Evolutionary conservation across 2,888 invertebrate species (phyloP).

Genomic region (Morpho helenor): DNA sequence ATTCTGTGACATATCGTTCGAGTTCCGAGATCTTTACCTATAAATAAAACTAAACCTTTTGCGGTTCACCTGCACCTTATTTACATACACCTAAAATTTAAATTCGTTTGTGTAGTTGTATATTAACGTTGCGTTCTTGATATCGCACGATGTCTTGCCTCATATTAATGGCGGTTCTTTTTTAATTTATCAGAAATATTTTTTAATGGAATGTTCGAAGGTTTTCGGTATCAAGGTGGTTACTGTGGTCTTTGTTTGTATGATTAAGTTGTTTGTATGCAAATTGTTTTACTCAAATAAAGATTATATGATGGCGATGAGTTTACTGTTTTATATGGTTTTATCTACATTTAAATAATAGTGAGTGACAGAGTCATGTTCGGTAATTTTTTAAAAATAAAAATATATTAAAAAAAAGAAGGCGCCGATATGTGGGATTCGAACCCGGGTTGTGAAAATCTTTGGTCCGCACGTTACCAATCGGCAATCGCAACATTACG

Average conservation of each 20-base stretch:
- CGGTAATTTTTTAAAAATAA: too few species aligned
- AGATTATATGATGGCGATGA: not conserved
- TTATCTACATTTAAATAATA: too few species aligned
- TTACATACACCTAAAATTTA: constrained; percentile 36
- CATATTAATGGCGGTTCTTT: constrained; percentile 64
- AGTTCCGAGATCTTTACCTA: constrained; percentile 56
- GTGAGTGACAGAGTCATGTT: too few species aligned
- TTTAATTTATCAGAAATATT: constrained; percentile 60
- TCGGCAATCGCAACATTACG: too few species aligned
- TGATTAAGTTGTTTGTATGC: constrained; percentile 6
- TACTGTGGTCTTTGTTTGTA: not conserved
- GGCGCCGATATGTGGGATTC: too few species aligned
- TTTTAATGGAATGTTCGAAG: constrained; percentile 9
- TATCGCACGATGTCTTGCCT: constrained; percentile 40
- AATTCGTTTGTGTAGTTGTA: constrained; percentile 31
- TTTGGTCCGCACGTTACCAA: too few species aligned
- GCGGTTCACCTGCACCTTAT: constrained; percentile 34
- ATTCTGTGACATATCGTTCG: constrained; percentile 69
- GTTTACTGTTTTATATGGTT: too few species aligned
- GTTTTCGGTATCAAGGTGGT: constrained; percentile 6
- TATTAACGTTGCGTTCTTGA: constrained; percentile 38
- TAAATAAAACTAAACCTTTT: constrained; percentile 29
- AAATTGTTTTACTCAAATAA: constrained; percentile 4
- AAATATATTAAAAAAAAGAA: too few species aligned
- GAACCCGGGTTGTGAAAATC: too few species aligned